Base-by-base conservation (phyloP, 1,140 invertebrate genomes). In the Drosophila bipectinata region DNA sequence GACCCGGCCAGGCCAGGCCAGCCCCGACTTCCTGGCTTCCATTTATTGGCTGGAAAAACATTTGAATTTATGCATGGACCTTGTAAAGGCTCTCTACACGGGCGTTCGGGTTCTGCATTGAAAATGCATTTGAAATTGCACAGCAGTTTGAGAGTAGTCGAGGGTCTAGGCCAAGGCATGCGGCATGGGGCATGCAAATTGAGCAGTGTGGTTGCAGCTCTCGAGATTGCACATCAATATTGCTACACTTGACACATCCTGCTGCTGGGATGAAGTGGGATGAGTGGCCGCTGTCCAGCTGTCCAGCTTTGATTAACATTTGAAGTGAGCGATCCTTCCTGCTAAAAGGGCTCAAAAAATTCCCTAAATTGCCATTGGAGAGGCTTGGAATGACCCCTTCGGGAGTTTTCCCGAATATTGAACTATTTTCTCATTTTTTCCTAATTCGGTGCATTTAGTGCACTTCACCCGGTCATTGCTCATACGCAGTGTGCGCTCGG, bases 51-150 rank as follows among this genome's bases (percentile, higher is more conserved):
- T 58, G 64, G 49, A 49, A 59, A 69, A 71, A 77, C 77, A 87
- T 87, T 87, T 81, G 81, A 87, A 87, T 85, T 85, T 85, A 85
- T 85, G 82, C 82, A 85, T 87, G 74, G 71, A 60, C 56, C 72
- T 66, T 41, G 63, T 56, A 57, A 59, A 51, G 75, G 10, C 52
- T 32, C 47, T 41, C 37, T 26, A 49, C 61, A 12, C 18, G 26
- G 64, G 47, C 45, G 39, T 10, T 44, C 48, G 39, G 62, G 58
- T 44, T 53, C 24, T 49, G 78, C 77, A 85, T 80, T 53, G 77
- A 54, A 85, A 85, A 87, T 85, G 81, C 81, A 85, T 85, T 72
- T 44, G 54, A 74, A 85, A 81, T 68, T 78, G 82, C 67, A 62
- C 37, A 68, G 68, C 52, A 68, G 54, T 30, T 62, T 3, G 41